Percentiles rank a stretch among this genome's conserved stretches.
Evolutionary conservation across 2,113 vertebrate species (phyloP).

Genomic region (Leptodactylus fuscus): DNA sequence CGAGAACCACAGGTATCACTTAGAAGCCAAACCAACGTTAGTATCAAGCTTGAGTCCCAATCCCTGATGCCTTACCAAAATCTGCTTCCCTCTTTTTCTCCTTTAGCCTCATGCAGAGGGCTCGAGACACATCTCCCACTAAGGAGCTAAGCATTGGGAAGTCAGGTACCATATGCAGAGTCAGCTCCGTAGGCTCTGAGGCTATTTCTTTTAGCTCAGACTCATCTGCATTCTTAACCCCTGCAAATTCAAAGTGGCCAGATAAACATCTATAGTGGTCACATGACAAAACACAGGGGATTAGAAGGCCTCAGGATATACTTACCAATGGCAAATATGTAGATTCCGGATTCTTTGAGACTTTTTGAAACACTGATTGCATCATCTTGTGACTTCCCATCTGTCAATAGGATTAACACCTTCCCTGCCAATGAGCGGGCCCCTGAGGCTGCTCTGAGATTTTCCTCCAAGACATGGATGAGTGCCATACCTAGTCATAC

Average conservation of each 20-base stretch:
- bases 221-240: constrained; percentile 93
- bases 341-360: constrained; percentile 82
- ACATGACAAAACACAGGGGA: neutral
- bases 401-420: constrained; percentile 85
- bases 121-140: constrained; percentile 79
- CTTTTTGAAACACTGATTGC: constrained; percentile 76
- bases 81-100: constrained; percentile 72
- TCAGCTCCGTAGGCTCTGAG: constrained; percentile 85
- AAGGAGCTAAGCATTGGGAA: constrained; percentile 88
- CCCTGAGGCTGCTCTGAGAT: constrained; percentile 78
- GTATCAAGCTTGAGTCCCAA: neutral
- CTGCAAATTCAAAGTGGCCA: constrained; percentile 66
- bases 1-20: neutral
- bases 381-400: constrained; percentile 95
- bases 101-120: constrained; percentile 85
- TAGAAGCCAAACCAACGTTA: neutral
- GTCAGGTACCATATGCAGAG: constrained; percentile 87
- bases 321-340: constrained; percentile 89
- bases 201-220: constrained; percentile 88
- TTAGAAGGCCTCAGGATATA: too few species aligned
- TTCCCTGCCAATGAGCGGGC: constrained; percentile 75
- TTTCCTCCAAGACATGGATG: constrained; percentile 86
- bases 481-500: constrained; percentile 82
- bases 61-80: constrained; percentile 62
- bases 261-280: neutral